Evolutionary conservation across 2,797 vertebrate species (phyloP), one percentile per base, ranked within the genome.

Genomic region (Stomatorhinus walkeri): DNA sequence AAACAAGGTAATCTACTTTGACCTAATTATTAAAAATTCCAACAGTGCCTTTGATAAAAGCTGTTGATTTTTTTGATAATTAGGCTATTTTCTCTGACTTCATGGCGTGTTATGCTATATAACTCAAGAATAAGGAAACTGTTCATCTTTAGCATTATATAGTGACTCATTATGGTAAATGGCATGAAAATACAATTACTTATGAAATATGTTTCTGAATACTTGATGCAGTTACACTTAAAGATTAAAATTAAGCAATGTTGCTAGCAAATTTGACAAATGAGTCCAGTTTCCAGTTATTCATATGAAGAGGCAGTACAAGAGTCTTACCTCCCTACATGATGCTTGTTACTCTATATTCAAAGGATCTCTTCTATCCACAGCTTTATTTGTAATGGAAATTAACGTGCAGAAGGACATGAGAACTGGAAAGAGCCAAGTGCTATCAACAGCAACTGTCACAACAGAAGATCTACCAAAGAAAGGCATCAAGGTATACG

Each of bases 321-420:
- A 8, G 81, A 48, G 43, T 24, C 36, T 51, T 72, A 81, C 90
- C 91, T 90, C 83, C 3, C 19, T 64, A 19, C 28, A 43, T 32
- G 36, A 40, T 83, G 9, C 43, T 14, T 87, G 22, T 49, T 51
- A 28, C 16, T 81, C 52, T 64, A 72, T 59, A 68, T 88, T 51
- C 88, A 89, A 72, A 28, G 7, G 32, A 22, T 76, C 51, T 88
- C 52, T 81, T 84, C 40, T 92, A 91, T 92, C 91, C 88, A 93
- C 95, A 99, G 98, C 97, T 54, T 93, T 97, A 61, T 98, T 98
- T 93, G 97, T 97, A 3, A 96, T 99, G 96, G 97, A 98, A 95
- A 98, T 99, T 90, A 98, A 95, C 91, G 98, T 99, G 87, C 96
- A 98, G 93, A 97, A 95, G 91, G 96, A 99, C 91, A 94, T 95